Conservation (phyloP, 2,797 vertebrate species). For the Pseudomugil tenellus region DNA sequence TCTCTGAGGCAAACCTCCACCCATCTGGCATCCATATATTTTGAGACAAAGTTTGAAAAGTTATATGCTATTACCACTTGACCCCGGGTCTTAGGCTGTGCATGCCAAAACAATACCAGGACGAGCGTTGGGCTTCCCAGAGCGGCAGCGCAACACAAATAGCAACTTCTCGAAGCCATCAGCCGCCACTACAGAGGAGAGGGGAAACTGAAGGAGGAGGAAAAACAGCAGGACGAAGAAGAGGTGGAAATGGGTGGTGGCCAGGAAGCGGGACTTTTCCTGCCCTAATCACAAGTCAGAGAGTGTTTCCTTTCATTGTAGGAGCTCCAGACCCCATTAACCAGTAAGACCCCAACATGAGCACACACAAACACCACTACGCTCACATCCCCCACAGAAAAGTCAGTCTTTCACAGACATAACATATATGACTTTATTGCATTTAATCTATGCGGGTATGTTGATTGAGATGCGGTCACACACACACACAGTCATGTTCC, state of each 20-base stretch:
- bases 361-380: slow-evolving; percentile 23
- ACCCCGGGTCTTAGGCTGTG: slow-evolving; percentile 58
- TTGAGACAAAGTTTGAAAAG: slow-evolving; percentile 37
- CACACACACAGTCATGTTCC: slow-evolving; percentile 17
- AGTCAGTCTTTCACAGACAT: slow-evolving; percentile 23
- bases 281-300: slow-evolving; percentile 84
- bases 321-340: slow-evolving; percentile 75
- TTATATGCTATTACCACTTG: slow-evolving; percentile 49
- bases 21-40: slow-evolving; percentile 40
- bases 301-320: slow-evolving; percentile 87
- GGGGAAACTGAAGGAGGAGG: slow-evolving; percentile 69
- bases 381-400: slow-evolving; percentile 30
- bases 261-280: slow-evolving; percentile 82
- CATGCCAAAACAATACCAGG: slow-evolving; percentile 75
- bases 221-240: slow-evolving; percentile 81
- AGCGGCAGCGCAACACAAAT: slow-evolving; percentile 73
- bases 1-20: slow-evolving; percentile 35
- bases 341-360: slow-evolving; percentile 41
- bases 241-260: slow-evolving; percentile 84
- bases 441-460: slow-evolving; percentile 22
- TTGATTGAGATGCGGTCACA: slow-evolving; percentile 36
- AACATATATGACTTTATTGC: slow-evolving; percentile 21
- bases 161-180: slow-evolving; percentile 74
- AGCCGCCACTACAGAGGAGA: slow-evolving; percentile 67
- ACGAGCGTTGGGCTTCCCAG: slow-evolving; percentile 67